These are phyloP conservation scores for Lepidotrigona ventralis DNA, from an alignment of 1,140 invertebrate genomes.

Conservation along the genomic window DNA sequence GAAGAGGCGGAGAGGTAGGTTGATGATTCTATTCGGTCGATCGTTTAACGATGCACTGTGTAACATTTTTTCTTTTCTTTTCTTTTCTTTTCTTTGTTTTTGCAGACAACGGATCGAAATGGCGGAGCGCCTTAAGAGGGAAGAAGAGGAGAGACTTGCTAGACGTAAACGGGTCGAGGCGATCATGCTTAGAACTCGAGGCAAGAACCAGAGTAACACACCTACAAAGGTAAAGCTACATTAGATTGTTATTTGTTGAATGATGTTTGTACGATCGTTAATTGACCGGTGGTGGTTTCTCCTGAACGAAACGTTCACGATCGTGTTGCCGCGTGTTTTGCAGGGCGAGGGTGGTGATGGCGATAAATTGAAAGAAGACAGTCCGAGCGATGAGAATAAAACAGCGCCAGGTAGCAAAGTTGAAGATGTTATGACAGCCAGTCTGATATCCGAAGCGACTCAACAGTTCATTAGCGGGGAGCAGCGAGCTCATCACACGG, in stretches of 20 bases:
- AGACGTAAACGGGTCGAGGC: constrained; percentile 90
- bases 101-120: constrained; percentile 86
- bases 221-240: constrained; percentile 73
- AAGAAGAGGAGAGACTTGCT: constrained; percentile 89
- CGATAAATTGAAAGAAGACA: constrained; percentile 78
- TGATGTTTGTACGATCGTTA: neutral
- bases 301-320: neutral
- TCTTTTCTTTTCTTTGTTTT: neutral
- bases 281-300: neutral
- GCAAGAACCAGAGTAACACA: constrained; percentile 82
- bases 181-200: constrained; percentile 90
- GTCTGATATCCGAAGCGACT: constrained; percentile 77
- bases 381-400: constrained; percentile 74
- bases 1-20: constrained; percentile 87
- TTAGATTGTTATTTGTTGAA: neutral
- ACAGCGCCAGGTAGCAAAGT: constrained; percentile 67
- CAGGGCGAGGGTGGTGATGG: constrained; percentile 74
- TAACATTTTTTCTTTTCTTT: neutral
- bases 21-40: constrained; percentile 30
- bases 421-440: constrained; percentile 77
- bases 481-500: constrained; percentile 70
- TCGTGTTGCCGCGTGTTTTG: neutral
- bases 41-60: neutral
- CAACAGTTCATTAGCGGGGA: constrained; percentile 77
- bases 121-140: constrained; percentile 87